phyloP scores from a whole-genome alignment of 2,888 invertebrate species.

The Fragum whitleyi region DNA sequence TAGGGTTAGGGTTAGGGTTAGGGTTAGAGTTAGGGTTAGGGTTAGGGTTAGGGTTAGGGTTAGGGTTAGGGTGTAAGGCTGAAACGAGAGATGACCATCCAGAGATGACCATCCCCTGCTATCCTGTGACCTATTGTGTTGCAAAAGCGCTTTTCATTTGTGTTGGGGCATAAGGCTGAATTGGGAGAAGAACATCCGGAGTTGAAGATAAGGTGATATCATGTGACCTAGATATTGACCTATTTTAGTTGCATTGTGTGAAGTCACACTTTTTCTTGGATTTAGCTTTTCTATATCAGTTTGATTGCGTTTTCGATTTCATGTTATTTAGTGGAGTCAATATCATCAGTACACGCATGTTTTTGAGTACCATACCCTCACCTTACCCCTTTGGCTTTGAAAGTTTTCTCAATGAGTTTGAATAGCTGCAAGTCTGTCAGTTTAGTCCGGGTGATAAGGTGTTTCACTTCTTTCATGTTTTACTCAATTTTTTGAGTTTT shows the following conservation, averaged over 20 bases:
- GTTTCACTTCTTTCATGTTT: too few relatives aligned
- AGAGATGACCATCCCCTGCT: constrained; percentile 50
- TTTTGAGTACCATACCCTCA: too few relatives aligned
- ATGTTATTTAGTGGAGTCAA: constrained; percentile 65
- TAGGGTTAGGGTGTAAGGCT: too few relatives aligned
- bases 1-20: constrained; percentile 59
- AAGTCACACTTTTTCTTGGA: constrained; percentile 51
- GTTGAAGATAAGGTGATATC: constrained; percentile 56
- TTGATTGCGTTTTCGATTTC: constrained; percentile 68
- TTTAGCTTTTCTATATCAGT: constrained; percentile 71
- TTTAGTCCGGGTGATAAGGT: too few relatives aligned
- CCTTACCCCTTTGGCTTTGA: too few relatives aligned
- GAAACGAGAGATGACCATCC: constrained; percentile 24
- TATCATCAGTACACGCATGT: too few relatives aligned
- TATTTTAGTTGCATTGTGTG: constrained; percentile 57
- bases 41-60: constrained; percentile 32
- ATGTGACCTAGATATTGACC: constrained; percentile 39
- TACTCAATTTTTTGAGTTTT: too few relatives aligned
- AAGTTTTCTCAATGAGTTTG: too few relatives aligned
- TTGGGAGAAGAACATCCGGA: constrained; percentile 58
- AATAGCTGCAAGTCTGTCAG: too few relatives aligned
- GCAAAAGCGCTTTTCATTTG: constrained; percentile 48
- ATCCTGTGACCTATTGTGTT: constrained; percentile 25
- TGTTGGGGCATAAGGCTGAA: constrained; percentile 65
- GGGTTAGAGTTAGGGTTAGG: too few relatives aligned